Base-by-base conservation (phyloP, 2,888 invertebrate genomes). In the Epicampocera succincta region DNA sequence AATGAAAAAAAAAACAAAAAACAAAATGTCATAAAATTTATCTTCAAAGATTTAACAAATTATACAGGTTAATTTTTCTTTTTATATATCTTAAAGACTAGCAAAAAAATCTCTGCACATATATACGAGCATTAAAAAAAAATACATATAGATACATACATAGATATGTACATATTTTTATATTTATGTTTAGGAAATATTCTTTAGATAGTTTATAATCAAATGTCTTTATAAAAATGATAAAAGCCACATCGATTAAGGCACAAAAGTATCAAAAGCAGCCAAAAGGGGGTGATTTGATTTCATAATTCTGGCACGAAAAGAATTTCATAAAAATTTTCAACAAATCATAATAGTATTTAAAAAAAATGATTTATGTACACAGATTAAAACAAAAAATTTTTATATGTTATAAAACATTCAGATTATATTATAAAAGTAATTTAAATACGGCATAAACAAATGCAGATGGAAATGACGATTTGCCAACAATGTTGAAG, bases 331-430 rank as follows among this genome's bases (percentile, higher is more conserved):
- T 33, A 65, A 60, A 74, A 56, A 38, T 56, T 73, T 60, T 63
- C 29, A 65, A 78, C 78, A 78, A 66, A 75, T 78, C 82, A 66
- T 78, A 75, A 78, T 75, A 65, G 48, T 74, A 65, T 74, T 66
- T 66, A 54, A 15, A 69, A 68, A n/a, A 72, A 65, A 69, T 82
- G 82, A 82, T 82, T 82, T 82, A 82, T 74, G n/a, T 21, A 65
- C 63, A 60, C n/a, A 69, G 65, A 69, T 68, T 69, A 52, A 44
- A 50, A 54, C n/a, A 29, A 42, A 82, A 61, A 77, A 54, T 60
- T 15, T 76, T 76, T 38, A 68, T 60, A 52, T 68, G 33, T 52
- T 58, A 50, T 78, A 72, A 80, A 76, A 76, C 56, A 56, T 65
- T 63, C 68, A 73, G 17, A 58, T 77, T 56, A 29, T 58, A 52